phyloP scores from a whole-genome alignment of 2,888 invertebrate species.

The Drosophila merina region DNA sequence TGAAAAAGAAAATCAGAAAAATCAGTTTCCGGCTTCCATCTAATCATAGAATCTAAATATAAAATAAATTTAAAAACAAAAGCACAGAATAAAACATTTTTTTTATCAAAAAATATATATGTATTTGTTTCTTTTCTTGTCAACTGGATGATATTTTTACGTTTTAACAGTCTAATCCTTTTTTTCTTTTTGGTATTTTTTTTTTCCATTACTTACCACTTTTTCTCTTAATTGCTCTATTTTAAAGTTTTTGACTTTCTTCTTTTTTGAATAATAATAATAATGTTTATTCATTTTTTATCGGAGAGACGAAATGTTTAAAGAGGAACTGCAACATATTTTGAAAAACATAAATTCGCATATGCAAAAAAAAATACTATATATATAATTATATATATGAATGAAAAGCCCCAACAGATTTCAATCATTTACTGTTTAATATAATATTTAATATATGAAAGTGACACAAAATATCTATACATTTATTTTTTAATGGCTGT shows the following conservation, averaged over 20 bases:
- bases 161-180: slow-evolving; percentile 6
- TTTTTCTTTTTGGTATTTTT: slow-evolving; percentile 12
- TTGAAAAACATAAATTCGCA: slow-evolving; percentile 81
- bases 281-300: slow-evolving; percentile 27
- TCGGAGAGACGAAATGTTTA: slow-evolving; percentile 39
- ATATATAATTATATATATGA: neutral
- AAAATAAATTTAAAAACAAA: slow-evolving; percentile 5
- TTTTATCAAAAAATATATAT: slow-evolving; percentile 11
- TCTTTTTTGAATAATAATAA: slow-evolving; percentile 22
- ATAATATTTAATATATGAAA: slow-evolving; percentile 34
- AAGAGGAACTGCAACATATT: slow-evolving; percentile 81
- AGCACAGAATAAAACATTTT: slow-evolving; percentile 10
- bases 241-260: slow-evolving; percentile 2
- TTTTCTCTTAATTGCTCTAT: slow-evolving; percentile 5
- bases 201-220: neutral
- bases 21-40: neutral
- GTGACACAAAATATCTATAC: slow-evolving; percentile 32
- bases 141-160: slow-evolving; percentile 24
- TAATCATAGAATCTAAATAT: slow-evolving; percentile 9
- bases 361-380: slow-evolving; percentile 16
- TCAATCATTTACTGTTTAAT: slow-evolving; percentile 39
- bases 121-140: slow-evolving; percentile 24
- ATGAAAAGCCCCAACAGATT: slow-evolving; percentile 21
- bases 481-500: slow-evolving; percentile 64
- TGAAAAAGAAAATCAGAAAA: neutral